phyloP scores from a whole-genome alignment of 2,797 vertebrate genomes.

The Numenius phaeopus region DNA sequence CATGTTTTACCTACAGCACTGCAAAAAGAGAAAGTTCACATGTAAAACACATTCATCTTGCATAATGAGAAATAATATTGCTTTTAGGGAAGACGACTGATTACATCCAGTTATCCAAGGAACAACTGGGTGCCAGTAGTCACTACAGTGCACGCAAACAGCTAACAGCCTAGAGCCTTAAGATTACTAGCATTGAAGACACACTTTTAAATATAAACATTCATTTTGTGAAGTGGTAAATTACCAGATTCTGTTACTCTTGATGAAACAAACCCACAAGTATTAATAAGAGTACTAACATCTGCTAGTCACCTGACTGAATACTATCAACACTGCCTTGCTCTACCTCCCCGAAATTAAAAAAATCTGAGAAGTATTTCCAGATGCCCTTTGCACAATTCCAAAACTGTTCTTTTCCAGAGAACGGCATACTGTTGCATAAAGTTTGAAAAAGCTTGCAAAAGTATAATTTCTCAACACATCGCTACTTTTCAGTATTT shows the following conservation, averaged over 20 bases:
- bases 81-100: not conserved
- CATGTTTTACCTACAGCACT: conserved; percentile 99
- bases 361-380: not conserved
- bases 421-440: not conserved
- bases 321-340: not conserved
- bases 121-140: not conserved
- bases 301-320: not conserved
- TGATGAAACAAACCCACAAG: not conserved
- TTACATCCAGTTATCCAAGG: not conserved
- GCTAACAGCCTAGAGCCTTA: not conserved
- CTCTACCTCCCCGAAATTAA: not conserved
- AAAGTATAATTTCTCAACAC: not conserved
- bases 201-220: not conserved
- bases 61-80: not conserved
- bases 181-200: not conserved
- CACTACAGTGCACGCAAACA: not conserved
- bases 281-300: not conserved
- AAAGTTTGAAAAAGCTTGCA: not conserved
- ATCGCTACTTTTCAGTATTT: not conserved
- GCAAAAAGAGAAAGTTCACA: conserved; percentile 46
- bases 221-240: not conserved
- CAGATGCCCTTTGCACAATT: not conserved
- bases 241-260: not conserved
- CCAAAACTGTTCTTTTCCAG: not conserved
- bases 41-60: not conserved